Evolutionary conservation across 2,113 vertebrate genomes (phyloP).

Genomic region (Oenanthe oenanthe): DNA sequence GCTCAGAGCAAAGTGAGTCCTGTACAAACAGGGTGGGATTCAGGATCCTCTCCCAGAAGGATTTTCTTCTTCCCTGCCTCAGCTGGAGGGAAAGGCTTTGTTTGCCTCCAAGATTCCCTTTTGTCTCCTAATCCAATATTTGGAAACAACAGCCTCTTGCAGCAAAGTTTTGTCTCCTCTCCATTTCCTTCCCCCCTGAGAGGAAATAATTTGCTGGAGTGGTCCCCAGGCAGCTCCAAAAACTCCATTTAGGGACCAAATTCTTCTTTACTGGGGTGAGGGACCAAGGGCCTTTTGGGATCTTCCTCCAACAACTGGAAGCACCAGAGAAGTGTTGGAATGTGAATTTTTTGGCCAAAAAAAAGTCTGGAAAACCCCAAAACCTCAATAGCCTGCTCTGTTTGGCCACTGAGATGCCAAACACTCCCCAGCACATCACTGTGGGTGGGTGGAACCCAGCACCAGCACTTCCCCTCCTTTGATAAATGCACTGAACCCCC

Average conservation of each 20-base stretch:
- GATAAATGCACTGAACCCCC: not conserved
- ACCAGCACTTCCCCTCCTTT: not conserved
- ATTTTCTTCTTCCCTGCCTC: not conserved
- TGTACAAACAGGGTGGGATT: not conserved
- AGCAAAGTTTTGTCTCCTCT: not conserved
- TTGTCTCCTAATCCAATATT: not conserved
- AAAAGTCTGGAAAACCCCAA: not conserved
- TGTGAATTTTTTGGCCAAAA: no score
- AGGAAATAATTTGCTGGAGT: not conserved
- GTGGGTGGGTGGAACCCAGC: not conserved
- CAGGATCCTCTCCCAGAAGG: not conserved
- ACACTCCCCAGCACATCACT: fast-evolving
- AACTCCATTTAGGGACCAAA: not conserved
- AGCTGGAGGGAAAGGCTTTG: not conserved
- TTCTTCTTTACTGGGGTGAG: not conserved
- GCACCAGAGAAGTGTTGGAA: not conserved
- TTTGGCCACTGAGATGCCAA: not conserved
- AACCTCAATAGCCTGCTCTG: fast-evolving
- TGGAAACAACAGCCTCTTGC: not conserved
- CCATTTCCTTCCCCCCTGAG: not conserved
- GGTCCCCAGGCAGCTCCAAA: not conserved
- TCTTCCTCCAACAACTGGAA: not conserved
- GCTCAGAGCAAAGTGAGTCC: not conserved
- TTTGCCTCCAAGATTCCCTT: not conserved
- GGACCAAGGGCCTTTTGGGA: not conserved